These are phyloP conservation scores for Drosophila cardini DNA, from an alignment of 1,140 invertebrate genomes.

Conservation along the genomic window DNA sequence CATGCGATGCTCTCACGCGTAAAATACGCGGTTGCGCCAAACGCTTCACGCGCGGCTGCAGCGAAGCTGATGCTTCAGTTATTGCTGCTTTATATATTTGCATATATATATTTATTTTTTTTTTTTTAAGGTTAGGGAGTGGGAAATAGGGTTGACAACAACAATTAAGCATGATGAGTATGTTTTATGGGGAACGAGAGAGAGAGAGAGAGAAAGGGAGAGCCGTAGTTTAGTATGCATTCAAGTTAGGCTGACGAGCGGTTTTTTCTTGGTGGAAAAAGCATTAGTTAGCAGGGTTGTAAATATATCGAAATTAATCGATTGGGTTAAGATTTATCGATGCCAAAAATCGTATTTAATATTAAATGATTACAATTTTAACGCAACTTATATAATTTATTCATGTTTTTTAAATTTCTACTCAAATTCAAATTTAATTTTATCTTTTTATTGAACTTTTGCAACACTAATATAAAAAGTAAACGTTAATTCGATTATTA, in stretches of 20 bases:
- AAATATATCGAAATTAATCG: too few species aligned
- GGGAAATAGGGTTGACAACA: not conserved
- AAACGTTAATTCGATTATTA: too few species aligned
- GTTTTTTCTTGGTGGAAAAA: not conserved
- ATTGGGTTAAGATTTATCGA: too few species aligned
- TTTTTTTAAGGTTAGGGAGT: not conserved
- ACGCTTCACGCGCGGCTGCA: constrained; percentile 72
- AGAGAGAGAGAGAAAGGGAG: constrained; percentile 27
- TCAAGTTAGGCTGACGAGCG: constrained; percentile 2
- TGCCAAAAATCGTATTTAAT: too few species aligned
- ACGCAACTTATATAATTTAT: too few species aligned
- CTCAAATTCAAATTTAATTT: too few species aligned
- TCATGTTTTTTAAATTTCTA: too few species aligned
- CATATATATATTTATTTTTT: not conserved
- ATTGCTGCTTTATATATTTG: constrained; percentile 23
- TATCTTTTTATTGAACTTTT: too few species aligned
- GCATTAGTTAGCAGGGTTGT: not conserved
- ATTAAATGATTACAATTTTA: too few species aligned
- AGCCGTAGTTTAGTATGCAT: constrained; percentile 36
- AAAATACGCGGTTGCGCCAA: constrained; percentile 84
- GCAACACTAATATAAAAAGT: too few species aligned
- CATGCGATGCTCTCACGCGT: constrained; percentile 78
- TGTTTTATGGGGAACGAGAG: constrained; percentile 3
- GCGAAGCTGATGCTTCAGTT: constrained; percentile 23
- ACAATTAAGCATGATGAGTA: constrained; percentile 6